These are phyloP conservation scores for Bostrychus sinensis DNA, from an alignment of 2,113 vertebrate genomes.

Conservation along the genomic window DNA sequence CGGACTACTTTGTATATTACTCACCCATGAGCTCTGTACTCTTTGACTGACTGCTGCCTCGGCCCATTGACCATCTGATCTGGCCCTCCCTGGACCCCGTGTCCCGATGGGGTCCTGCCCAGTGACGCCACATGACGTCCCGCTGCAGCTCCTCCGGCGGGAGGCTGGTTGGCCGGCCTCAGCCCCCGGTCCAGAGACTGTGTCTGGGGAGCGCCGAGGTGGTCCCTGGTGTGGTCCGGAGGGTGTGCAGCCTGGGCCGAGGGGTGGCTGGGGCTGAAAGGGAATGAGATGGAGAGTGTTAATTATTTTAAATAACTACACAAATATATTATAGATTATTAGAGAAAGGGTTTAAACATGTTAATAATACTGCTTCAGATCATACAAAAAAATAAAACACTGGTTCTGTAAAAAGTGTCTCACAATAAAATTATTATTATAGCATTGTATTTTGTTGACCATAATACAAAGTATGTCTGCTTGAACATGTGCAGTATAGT, in stretches of 20 bases:
- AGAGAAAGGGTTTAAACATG: too few relatives aligned
- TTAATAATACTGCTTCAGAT: too few relatives aligned
- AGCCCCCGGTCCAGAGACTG: conserved; percentile 84
- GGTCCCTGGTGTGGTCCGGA: conserved; percentile 62
- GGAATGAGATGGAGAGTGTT: conserved; percentile 87
- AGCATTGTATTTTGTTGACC: background rate
- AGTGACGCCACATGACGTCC: conserved; percentile 85
- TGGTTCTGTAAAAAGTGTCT: too few relatives aligned
- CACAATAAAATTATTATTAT: too few relatives aligned
- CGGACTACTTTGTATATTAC: background rate
- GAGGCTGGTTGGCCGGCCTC: conserved; percentile 71
- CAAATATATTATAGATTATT: too few relatives aligned
- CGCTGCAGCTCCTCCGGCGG: conserved; percentile 54
- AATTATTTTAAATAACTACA: too few relatives aligned
- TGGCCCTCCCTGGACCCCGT: conserved; percentile 69
- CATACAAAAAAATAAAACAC: too few relatives aligned
- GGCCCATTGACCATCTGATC: conserved; percentile 88
- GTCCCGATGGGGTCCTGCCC: conserved; percentile 82
- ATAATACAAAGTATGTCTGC: background rate
- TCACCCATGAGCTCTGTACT: conserved; percentile 80
- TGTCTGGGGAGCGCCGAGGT: conserved; percentile 77
- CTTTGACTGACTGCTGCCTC: conserved; percentile 84
- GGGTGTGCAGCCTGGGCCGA: conserved; percentile 73
- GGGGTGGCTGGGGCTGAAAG: conserved; percentile 88
- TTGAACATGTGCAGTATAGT: background rate